Evolutionary conservation across 2,797 vertebrate genomes (phyloP).

Genomic region (Australoheros facetus): DNA sequence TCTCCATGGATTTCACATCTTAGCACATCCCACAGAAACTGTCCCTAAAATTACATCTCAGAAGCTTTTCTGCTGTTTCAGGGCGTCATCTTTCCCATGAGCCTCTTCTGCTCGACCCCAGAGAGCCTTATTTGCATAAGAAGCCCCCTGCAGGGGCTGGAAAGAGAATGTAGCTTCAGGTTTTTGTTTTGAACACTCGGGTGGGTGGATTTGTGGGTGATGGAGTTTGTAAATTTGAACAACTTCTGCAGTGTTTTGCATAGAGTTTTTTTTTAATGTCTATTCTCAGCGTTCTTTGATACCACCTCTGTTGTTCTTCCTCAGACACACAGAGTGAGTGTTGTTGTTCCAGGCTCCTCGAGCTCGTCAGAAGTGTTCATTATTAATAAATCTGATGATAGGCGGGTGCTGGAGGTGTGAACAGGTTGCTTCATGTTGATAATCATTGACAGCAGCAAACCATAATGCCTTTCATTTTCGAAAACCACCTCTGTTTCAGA

Average conservation of each 20-base stretch:
- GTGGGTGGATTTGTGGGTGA: slow-evolving; percentile 43
- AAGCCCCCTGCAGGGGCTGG: slow-evolving; percentile 36
- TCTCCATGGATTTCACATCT: slow-evolving; percentile 1
- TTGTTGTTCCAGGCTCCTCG: slow-evolving; percentile 34
- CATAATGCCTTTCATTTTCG: too few relatives aligned
- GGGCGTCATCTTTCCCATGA: slow-evolving; percentile 9
- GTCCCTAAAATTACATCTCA: slow-evolving; percentile 35
- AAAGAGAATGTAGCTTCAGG: slow-evolving; percentile 32
- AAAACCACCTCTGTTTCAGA: background rate
- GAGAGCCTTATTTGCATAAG: slow-evolving; percentile 63
- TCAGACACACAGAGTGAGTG: background rate
- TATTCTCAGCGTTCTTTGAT: slow-evolving; percentile 37
- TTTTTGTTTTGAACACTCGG: slow-evolving; percentile 37
- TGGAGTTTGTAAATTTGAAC: slow-evolving; percentile 31
- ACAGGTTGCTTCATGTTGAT: slow-evolving; percentile 37
- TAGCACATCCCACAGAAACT: slow-evolving; percentile 16
- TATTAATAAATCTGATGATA: slow-evolving; percentile 57
- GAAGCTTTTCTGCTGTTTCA: slow-evolving; percentile 24
- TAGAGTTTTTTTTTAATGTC: background rate
- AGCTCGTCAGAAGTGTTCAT: slow-evolving; percentile 49
- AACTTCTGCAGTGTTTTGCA: slow-evolving; percentile 25
- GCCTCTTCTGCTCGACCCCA: slow-evolving; percentile 28
- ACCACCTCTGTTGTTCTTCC: slow-evolving; percentile 7
- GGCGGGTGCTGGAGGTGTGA: slow-evolving; percentile 1
- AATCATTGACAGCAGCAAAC: slow-evolving; percentile 36